Evolutionary conservation across 2,797 vertebrate genomes (phyloP), one percentile per base, ranked within the genome.

Genomic region (Leptoclinus maculatus): DNA sequence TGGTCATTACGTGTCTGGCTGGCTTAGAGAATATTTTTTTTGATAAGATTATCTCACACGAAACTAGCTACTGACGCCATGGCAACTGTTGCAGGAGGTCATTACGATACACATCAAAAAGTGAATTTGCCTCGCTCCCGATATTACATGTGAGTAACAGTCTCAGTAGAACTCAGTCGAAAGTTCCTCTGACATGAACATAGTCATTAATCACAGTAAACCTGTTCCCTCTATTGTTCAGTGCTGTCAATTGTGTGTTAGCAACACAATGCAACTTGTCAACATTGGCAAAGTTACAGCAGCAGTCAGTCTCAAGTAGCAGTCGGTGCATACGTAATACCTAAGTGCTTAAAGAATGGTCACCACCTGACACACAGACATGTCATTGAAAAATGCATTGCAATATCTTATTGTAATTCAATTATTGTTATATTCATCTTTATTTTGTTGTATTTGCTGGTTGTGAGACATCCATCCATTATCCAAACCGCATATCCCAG

Each of bases 201-300:
- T 4, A 49, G 16, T 49, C 29, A 21, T 71, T 71, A 71, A 38
- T 60, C 41, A 32, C 27, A 36, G 21, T 25, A 21, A 38, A 8
- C 21, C n/a, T 47, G 5, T 14, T 71, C 19, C 43, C 10, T 62
- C 43, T 16, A 51, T 71, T 71, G 43, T 62, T 71, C 54, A 25
- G 9, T 36, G 57, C n/a, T 60, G 29, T 47, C 41, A 36, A 8
- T 14, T 38, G 57, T 25, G 41, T 47, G 14, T 59, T 59, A 47
- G 68, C 68, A 38, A 49, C 41, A 59, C 56, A 60, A 60, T 5
- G 43, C n/a, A 71, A 49, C 39, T 23, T 58, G 66, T 71, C 38
- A 70, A 59, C 68, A 23, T 32, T 58, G 32, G 27, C 56, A 49
- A 36, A 47, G 21, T 19, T 49, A 38, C 56, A 59, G 67, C 39